Percentiles rank a stretch among this genome's conserved stretches.
Conservation (phyloP, 1,140 invertebrate species). For the Scaptodrosophila lebanonensis region DNA sequence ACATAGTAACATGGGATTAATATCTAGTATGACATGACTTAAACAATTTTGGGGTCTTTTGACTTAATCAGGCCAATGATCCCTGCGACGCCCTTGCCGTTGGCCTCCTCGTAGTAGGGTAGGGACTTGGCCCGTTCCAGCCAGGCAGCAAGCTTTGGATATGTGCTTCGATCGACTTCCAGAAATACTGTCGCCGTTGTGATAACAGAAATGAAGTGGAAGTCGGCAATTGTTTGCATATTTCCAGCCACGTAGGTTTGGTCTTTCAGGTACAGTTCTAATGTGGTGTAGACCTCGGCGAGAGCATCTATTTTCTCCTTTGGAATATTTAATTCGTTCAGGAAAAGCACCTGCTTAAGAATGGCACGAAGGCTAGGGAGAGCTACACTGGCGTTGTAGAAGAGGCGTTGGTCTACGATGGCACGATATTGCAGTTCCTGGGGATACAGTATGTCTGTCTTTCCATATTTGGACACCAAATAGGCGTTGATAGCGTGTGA, state of each 20-base stretch:
- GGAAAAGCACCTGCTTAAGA: too few species aligned
- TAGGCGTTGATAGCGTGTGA: constrained; percentile 78
- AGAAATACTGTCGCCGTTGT: constrained; percentile 50
- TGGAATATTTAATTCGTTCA: too few species aligned
- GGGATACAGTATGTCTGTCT: constrained; percentile 79
- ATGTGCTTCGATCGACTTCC: constrained; percentile 39
- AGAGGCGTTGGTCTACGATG: constrained; percentile 79
- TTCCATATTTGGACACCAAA: constrained; percentile 79
- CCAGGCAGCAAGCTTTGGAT: constrained; percentile 34
- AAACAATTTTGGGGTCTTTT: too few species aligned
- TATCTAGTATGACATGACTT: too few species aligned
- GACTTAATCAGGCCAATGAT: too few species aligned
- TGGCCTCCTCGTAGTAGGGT: constrained; percentile 59
- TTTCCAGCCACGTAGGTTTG: constrained; percentile 77
- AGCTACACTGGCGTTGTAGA: constrained; percentile 81
- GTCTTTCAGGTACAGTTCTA: constrained; percentile 77
- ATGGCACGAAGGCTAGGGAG: constrained; percentile 34
- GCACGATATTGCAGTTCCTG: constrained; percentile 79
- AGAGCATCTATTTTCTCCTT: constrained; percentile 71
- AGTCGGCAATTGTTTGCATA: constrained; percentile 80
- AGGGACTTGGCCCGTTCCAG: constrained; percentile 34
- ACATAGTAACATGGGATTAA: too few species aligned
- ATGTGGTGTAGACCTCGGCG: constrained; percentile 72
- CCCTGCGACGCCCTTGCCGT: too few species aligned
- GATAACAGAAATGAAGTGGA: constrained; percentile 70